Conservation (phyloP, 2,888 invertebrate species). For the Calliscelio sp. region DNA sequence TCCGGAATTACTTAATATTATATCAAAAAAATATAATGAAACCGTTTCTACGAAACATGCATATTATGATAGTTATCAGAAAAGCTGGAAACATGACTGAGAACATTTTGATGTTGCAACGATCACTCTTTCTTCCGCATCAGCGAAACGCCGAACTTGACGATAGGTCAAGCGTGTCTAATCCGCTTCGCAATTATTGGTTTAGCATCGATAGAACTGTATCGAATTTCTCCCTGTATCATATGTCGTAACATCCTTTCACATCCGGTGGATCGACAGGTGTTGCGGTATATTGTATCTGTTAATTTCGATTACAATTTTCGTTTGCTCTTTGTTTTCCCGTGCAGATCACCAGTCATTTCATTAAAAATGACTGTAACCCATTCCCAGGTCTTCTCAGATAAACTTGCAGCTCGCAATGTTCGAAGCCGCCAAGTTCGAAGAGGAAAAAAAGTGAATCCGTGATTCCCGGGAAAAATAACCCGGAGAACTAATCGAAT, state of each 20-base stretch:
- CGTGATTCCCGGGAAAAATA: conserved; percentile 43
- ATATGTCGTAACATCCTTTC: conserved; percentile 52
- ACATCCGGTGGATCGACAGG: conserved; percentile 42
- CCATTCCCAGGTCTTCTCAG: conserved; percentile 1
- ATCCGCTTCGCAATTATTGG: conserved; percentile 58
- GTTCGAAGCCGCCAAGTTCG: conserved; percentile 13
- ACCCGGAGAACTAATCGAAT: conserved; percentile 39
- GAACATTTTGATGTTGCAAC: no score
- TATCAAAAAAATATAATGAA: no score
- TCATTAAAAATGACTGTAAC: conserved; percentile 35
- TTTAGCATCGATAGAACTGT: conserved; percentile 55
- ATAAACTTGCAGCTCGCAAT: conserved; percentile 21
- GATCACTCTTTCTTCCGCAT: conserved; percentile 14
- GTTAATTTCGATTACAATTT: conserved; percentile 50
- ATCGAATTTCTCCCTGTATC: conserved; percentile 52
- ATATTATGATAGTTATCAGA: no score
- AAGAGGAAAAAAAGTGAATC: conserved; percentile 7
- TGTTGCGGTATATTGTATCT: conserved; percentile 43
- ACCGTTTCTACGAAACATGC: no score
- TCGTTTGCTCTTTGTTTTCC: conserved; percentile 15
- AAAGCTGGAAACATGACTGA: no score
- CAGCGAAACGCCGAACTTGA: conserved; percentile 2
- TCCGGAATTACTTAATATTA: no score
- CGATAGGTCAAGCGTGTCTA: conserved; percentile 42
- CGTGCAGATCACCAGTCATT: conserved; percentile 24